Conservation (phyloP, 2,113 vertebrate genomes). For the Gallinago undulata region DNA sequence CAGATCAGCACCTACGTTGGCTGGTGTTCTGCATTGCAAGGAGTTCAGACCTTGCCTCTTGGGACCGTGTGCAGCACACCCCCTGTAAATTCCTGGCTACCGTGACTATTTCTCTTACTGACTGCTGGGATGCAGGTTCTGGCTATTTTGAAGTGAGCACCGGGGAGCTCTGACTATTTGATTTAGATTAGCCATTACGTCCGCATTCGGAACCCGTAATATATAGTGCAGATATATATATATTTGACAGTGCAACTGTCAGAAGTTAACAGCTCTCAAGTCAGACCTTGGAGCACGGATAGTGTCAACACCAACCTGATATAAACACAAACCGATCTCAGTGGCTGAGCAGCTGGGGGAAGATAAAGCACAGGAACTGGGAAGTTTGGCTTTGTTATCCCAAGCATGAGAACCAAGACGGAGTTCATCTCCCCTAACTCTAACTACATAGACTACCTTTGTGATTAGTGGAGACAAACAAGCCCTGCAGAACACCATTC, state of each 20-base stretch:
- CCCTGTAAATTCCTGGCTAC: background rate
- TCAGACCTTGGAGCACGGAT: background rate
- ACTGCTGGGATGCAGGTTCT: background rate
- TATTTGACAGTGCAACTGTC: background rate
- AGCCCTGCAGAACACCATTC: background rate
- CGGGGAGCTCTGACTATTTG: background rate
- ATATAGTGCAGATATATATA: too few relatives aligned
- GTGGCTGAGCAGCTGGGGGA: background rate
- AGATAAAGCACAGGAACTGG: background rate
- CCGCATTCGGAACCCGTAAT: background rate
- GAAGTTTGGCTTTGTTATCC: background rate
- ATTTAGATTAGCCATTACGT: background rate
- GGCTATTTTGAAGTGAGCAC: background rate
- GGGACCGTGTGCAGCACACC: background rate
- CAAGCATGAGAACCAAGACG: background rate
- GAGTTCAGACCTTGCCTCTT: background rate
- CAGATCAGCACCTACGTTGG: accelerated
- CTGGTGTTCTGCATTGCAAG: background rate
- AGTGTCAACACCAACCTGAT: background rate
- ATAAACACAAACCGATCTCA: accelerated
- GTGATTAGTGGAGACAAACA: background rate
- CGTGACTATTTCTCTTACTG: background rate
- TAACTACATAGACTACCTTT: background rate
- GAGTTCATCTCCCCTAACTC: background rate
- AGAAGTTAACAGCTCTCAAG: background rate